Conservation (phyloP, 92 coral and sea anemone species). For the Metridium senile region DNA sequence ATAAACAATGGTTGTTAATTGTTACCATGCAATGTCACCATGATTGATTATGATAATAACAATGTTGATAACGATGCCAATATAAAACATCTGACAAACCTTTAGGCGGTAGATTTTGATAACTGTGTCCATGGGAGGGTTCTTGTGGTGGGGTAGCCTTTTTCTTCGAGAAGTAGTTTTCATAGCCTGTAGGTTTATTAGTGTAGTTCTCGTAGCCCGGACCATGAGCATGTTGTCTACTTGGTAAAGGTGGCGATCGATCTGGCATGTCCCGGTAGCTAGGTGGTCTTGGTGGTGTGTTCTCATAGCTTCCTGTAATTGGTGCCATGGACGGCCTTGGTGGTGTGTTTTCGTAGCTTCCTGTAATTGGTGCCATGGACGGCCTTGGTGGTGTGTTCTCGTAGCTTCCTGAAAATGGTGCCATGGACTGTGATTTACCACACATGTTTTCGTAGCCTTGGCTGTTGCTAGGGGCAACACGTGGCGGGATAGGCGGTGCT, state of each 20-base stretch:
- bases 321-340: not conserved
- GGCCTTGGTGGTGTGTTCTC: slow-evolving; percentile 22
- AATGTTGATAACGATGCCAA: not conserved
- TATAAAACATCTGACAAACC: not conserved
- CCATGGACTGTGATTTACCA: not conserved
- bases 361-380: not conserved
- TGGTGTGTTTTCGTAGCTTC: slow-evolving; percentile 22
- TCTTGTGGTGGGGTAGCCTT: not conserved
- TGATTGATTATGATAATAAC: not conserved
- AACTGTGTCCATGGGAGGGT: slow-evolving; percentile 18
- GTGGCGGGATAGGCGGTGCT: slow-evolving; percentile 29
- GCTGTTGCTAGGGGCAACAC: not conserved
- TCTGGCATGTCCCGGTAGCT: slow-evolving; percentile 15
- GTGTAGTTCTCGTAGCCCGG: slow-evolving; percentile 20
- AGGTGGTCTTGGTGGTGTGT: not conserved
- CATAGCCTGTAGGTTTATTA: not conserved
- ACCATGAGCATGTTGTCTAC: not conserved
- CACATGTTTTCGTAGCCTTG: slow-evolving; percentile 2
- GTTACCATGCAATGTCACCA: too few species aligned
- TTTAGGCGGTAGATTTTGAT: slow-evolving; percentile 34
- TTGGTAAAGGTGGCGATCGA: not conserved
- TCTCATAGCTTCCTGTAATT: too few species aligned
- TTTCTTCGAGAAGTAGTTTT: slow-evolving; percentile 14
- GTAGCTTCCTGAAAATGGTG: slow-evolving; percentile 6
- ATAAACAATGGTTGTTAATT: not conserved